Conservation (phyloP, 2,113 vertebrate species). For the Daboia siamensis region DNA sequence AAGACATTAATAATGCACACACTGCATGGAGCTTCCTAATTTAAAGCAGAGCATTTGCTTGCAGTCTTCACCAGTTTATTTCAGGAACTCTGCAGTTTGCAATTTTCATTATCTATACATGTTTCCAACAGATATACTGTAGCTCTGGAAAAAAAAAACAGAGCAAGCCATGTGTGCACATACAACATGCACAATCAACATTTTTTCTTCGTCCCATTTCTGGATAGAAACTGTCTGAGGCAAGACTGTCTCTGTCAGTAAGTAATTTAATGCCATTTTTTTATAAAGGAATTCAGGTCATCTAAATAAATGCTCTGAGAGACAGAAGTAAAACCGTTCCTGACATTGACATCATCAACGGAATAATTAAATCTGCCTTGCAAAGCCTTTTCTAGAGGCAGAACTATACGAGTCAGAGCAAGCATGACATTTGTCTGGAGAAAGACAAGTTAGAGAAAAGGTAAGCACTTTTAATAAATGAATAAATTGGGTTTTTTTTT, state of each 20-base stretch:
- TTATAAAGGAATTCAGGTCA: conserved; percentile 21
- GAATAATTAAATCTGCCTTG: conserved; percentile 40
- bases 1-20: background rate
- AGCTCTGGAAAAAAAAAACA: background rate
- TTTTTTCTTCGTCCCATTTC: conserved; percentile 1
- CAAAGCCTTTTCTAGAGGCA: background rate
- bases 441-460: background rate
- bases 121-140: background rate
- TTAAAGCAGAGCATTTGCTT: background rate
- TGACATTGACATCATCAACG: conserved; percentile 26
- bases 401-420: background rate
- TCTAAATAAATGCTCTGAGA: background rate
- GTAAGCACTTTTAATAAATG: conserved; percentile 20
- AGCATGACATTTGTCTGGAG: conserved; percentile 28
- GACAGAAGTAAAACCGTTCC: background rate
- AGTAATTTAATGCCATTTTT: background rate
- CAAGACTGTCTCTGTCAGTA: background rate
- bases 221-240: conserved; percentile 24
- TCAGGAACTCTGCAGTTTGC: background rate
- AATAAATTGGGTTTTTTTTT: conserved; percentile 28
- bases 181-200: background rate
- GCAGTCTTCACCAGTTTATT: background rate
- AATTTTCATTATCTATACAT: background rate
- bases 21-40: background rate
- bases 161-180: background rate